These are phyloP conservation scores for Heterohyrax brucei DNA, from an alignment of 2,797 vertebrate species.

Conservation along the genomic window DNA sequence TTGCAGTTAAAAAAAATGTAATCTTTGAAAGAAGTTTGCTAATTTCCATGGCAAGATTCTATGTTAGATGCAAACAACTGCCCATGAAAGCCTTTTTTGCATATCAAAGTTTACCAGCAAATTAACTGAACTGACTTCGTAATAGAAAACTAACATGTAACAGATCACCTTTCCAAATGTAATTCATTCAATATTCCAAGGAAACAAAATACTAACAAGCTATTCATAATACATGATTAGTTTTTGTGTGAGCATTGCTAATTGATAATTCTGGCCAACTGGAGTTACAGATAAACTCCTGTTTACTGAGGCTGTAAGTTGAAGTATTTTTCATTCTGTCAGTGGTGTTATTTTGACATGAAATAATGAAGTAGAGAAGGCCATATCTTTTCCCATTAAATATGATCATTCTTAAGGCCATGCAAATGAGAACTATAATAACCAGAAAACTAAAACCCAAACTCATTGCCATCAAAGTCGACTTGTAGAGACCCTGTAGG, in stretches of 20 bases:
- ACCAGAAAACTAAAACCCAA: too few species aligned
- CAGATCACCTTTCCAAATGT: background rate
- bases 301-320: background rate
- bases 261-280: background rate
- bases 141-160: slow-evolving; percentile 45
- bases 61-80: slow-evolving; percentile 1
- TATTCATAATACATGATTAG: slow-evolving; percentile 18
- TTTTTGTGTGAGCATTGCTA: background rate
- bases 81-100: slow-evolving; percentile 25
- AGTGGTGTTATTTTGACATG: slow-evolving; percentile 32
- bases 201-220: slow-evolving; percentile 61
- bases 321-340: background rate
- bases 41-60: slow-evolving; percentile 25
- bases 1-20: slow-evolving; percentile 14
- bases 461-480: too few species aligned
- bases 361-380: slow-evolving; percentile 17
- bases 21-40: slow-evolving; percentile 55
- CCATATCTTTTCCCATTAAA: slow-evolving; percentile 32
- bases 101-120: background rate
- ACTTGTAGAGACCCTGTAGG: too few species aligned
- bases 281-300: background rate
- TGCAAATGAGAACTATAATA: slow-evolving; percentile 41
- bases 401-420: background rate
- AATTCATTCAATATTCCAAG: slow-evolving; percentile 27
- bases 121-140: slow-evolving; percentile 60